Percentiles rank a stretch among this genome's conserved stretches.
These are phyloP conservation scores for Drosophila neotestacea DNA, from an alignment of 2,888 invertebrate species.

Conservation along the genomic window DNA sequence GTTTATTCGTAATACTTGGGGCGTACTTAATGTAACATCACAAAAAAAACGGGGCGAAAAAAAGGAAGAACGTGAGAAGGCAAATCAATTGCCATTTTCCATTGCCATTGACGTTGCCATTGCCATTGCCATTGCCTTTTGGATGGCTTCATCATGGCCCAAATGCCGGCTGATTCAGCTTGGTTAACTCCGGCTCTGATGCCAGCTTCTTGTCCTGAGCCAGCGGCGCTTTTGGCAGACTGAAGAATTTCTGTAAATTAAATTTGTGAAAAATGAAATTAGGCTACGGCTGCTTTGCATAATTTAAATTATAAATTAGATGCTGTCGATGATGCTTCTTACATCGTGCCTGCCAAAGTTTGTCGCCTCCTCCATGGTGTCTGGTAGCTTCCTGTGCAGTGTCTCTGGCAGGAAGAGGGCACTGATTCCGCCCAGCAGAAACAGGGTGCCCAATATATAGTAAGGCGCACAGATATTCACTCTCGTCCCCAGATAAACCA, in stretches of 20 bases:
- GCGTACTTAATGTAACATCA: constrained; percentile 73
- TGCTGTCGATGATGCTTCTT: constrained; percentile 55
- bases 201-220: constrained; percentile 42
- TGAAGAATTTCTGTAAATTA: constrained; percentile 84
- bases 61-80: constrained; percentile 2
- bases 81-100: constrained; percentile 52
- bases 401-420: constrained; percentile 88
- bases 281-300: constrained; percentile 71
- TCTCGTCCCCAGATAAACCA: constrained; percentile 87
- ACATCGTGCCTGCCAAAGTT: constrained; percentile 86
- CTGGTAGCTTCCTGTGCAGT: constrained; percentile 87
- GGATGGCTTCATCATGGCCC: constrained; percentile 52
- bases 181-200: constrained; percentile 50
- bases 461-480: constrained; percentile 85
- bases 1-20: constrained; percentile 77
- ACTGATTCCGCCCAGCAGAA: constrained; percentile 85
- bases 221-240: constrained; percentile 82
- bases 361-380: constrained; percentile 88
- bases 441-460: constrained; percentile 84
- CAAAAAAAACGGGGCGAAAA: constrained; percentile 39
- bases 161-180: constrained; percentile 60
- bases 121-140: constrained; percentile 11
- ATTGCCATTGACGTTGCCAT: constrained; percentile 1
- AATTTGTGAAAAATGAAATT: constrained; percentile 68
- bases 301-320: constrained; percentile 73